Conservation (phyloP, 92 coral and sea anemone genomes). For the Umimayanthus kanabou region DNA sequence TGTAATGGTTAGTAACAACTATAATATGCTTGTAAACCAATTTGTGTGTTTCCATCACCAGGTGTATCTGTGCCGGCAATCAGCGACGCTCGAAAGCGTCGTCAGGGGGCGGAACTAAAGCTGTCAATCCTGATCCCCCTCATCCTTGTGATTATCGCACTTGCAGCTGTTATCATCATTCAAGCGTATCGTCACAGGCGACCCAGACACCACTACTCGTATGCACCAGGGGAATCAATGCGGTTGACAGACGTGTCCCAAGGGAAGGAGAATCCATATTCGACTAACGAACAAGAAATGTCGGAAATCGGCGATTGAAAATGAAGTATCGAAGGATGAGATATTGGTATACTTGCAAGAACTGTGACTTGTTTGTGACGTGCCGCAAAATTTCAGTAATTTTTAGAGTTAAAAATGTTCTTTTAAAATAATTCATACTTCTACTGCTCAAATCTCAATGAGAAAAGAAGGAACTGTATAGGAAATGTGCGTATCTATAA, state of each 20-base stretch:
- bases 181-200: constrained; percentile 14
- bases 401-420: too few relatives aligned
- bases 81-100: not conserved
- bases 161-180: constrained; percentile 6
- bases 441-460: too few relatives aligned
- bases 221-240: not conserved
- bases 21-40: too few relatives aligned
- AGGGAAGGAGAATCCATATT: not conserved
- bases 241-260: not conserved
- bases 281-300: constrained; percentile 17
- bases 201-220: not conserved
- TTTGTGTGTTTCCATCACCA: not conserved
- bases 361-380: too few relatives aligned
- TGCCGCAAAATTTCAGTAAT: too few relatives aligned
- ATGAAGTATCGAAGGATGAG: too few relatives aligned
- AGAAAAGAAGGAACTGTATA: too few relatives aligned
- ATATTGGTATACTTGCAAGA: too few relatives aligned
- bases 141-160: constrained; percentile 2
- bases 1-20: too few relatives aligned
- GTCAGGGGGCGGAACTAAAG: not conserved
- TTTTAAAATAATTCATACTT: too few relatives aligned
- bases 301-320: not conserved
- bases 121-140: constrained; percentile 39
- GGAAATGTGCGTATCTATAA: too few relatives aligned
- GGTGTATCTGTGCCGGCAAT: not conserved